Base-by-base conservation (phyloP, 2,888 invertebrate species). In the Julus scandinavius region DNA sequence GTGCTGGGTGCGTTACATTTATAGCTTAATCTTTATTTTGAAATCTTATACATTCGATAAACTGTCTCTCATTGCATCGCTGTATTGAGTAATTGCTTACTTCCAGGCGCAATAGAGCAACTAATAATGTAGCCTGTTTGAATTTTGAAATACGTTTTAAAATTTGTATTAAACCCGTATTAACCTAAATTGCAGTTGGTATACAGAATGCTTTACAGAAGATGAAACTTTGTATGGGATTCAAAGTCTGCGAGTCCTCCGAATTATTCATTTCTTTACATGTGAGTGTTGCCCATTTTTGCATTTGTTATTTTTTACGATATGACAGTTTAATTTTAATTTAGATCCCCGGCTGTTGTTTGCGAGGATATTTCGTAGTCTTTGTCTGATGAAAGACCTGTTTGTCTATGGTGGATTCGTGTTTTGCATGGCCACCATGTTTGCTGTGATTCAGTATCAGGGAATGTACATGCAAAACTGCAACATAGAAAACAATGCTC, bases 311-410 rank as follows among this genome's bases (percentile, higher is more conserved):
- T n/a, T n/a, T 84, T 29, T 5, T 17, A 0, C 13, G 5, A 20
- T 2, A 54, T 54, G 20, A 20, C 29, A 13, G 4, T 4, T 40
- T 83, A 29, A n/a, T 83, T 40, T n/a, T 20, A 17, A 83, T 85
- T 85, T 85, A 87, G 87, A 87, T 29, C n/a, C 87, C 1, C 20
- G 87, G 50, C 40, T 50, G 38, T n/a, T 87, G 58, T 87, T 87
- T 87, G 5, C 87, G 15, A 20, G 54, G 54, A 87, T 58, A 17
- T 50, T 54, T 58, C 29, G 38, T n/a, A 58, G 40, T 49, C 13
- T 87, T 50, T 54, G 40, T 29, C 13, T 54, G 2, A 87, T 87
- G 87, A 54, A 40, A 15, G 87, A 87, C 54, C 11, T 87, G 50
- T 7, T 87, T 20, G 17, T 87, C 40, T 87, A 87, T n/a, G 54